These are phyloP conservation scores for Acomys russatus DNA, from an alignment of 2,797 vertebrate species.

Conservation along the genomic window DNA sequence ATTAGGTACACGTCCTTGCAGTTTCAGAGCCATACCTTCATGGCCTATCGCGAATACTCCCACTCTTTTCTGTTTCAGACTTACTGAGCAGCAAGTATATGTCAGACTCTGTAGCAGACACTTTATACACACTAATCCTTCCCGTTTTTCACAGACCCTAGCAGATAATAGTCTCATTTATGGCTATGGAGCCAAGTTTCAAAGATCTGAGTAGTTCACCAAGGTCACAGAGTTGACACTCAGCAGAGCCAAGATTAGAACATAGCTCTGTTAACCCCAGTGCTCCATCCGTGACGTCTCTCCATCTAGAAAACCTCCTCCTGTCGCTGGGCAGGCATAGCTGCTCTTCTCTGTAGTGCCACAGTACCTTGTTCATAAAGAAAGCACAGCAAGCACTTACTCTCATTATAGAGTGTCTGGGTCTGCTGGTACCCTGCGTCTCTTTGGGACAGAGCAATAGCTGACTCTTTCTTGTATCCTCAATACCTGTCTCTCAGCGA, in stretches of 20 bases:
- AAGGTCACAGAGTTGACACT: not conserved
- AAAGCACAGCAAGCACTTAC: not conserved
- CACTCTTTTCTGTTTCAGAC: conserved; percentile 36
- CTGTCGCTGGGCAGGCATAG: not conserved
- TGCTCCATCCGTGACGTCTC: not conserved
- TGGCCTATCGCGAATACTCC: not conserved
- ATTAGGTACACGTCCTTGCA: not conserved
- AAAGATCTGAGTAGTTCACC: conserved; percentile 25
- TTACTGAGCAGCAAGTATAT: conserved; percentile 41
- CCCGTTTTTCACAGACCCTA: not conserved
- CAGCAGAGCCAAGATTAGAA: conserved; percentile 12
- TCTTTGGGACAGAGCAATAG: not conserved
- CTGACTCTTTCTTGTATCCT: not conserved
- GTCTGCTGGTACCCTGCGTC: not conserved
- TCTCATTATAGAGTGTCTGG: not conserved
- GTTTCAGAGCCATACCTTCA: not conserved
- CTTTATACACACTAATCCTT: not conserved
- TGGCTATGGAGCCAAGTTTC: conserved; percentile 2
- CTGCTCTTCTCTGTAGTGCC: not conserved
- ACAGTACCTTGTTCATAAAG: not conserved
- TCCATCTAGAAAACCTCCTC: not conserved
- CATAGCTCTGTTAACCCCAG: not conserved
- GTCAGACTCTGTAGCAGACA: conserved; percentile 10
- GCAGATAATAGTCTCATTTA: conserved; percentile 41
- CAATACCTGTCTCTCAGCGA: not conserved